Conservation (phyloP, 2,113 vertebrate species). For the Myotis yumanensis region DNA sequence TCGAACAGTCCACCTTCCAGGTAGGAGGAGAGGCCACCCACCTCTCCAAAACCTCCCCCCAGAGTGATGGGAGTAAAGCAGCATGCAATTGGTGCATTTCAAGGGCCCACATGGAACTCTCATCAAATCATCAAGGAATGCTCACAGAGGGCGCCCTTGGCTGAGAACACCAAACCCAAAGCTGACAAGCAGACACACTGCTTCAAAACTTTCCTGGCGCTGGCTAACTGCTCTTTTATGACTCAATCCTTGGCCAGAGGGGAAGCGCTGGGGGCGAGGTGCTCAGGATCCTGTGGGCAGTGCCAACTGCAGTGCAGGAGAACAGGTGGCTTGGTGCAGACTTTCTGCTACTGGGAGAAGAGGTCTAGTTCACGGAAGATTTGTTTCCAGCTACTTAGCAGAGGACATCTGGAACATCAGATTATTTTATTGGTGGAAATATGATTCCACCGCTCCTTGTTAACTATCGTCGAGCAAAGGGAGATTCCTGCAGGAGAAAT, state of each 20-base stretch:
- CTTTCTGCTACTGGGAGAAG: background rate
- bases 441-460: rapidly evolving
- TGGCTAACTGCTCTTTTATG: background rate
- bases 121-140: background rate
- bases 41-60: background rate
- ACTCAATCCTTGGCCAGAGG: background rate
- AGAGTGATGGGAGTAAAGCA: background rate
- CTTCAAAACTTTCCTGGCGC: background rate
- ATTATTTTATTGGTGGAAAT: background rate
- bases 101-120: background rate
- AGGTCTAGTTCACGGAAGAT: background rate
- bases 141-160: background rate
- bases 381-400: background rate
- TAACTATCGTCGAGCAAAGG: background rate
- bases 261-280: background rate
- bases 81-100: background rate
- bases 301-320: rapidly evolving
- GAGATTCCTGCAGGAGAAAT: background rate
- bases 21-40: background rate
- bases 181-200: background rate
- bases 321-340: background rate
- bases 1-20: background rate
- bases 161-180: background rate
- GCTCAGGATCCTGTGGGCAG: background rate
- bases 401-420: background rate